Evolutionary conservation across 2,888 invertebrate species (phyloP).

Genomic region (Leptinotarsa juncta): DNA sequence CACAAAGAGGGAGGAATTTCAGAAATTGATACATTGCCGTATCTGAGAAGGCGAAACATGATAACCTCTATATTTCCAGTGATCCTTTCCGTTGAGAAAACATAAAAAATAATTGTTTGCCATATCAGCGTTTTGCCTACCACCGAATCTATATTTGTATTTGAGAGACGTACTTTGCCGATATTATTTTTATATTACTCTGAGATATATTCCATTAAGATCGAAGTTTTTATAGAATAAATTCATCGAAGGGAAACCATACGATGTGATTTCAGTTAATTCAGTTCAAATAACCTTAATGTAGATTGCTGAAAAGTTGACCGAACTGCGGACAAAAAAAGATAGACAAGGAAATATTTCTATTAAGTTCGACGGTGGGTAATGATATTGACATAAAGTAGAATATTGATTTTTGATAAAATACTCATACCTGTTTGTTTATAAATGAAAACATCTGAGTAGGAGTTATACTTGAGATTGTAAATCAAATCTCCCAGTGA

Average conservation of each 20-base stretch:
- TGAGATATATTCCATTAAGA: constrained; percentile 5
- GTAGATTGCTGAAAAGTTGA: not conserved
- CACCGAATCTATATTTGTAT: not conserved
- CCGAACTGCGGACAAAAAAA: too few relatives aligned
- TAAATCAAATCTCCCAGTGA: too few relatives aligned
- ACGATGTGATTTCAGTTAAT: not conserved
- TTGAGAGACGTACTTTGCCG: not conserved
- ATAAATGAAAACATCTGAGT: too few relatives aligned
- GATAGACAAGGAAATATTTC: too few relatives aligned
- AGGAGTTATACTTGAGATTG: too few relatives aligned
- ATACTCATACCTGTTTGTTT: too few relatives aligned
- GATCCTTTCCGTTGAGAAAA: constrained; percentile 11
- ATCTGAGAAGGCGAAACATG: not conserved
- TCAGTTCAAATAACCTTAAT: not conserved
- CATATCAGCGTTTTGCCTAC: not conserved
- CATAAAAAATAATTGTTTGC: constrained; percentile 11
- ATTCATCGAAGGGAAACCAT: not conserved
- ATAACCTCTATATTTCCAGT: constrained; percentile 8
- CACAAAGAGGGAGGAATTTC: not conserved
- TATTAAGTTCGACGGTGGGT: too few relatives aligned
- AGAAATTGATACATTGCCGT: not conserved
- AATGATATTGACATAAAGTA: too few relatives aligned
- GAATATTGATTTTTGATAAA: too few relatives aligned
- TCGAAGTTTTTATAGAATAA: constrained; percentile 4
- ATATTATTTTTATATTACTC: constrained; percentile 10